Percentiles rank a stretch among this genome's conserved stretches.
These are phyloP conservation scores for Pangasius larnaudii DNA, from an alignment of 2,797 vertebrate genomes.

Conservation along the genomic window DNA sequence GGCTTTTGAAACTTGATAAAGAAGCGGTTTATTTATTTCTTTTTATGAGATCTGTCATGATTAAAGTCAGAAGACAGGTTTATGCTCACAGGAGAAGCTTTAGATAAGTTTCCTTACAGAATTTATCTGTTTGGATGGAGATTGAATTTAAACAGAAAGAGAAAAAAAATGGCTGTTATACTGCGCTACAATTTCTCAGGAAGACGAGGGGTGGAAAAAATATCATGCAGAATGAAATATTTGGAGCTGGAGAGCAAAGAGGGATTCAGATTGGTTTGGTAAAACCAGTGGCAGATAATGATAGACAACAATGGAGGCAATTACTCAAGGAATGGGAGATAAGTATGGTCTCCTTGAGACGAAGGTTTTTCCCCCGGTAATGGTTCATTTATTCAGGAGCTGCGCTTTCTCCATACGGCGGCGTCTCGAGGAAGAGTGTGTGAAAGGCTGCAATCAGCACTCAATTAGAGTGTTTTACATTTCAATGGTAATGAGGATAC, in stretches of 20 bases:
- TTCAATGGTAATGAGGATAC: constrained; percentile 69
- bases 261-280: constrained; percentile 55
- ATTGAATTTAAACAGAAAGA: constrained; percentile 34
- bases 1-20: constrained; percentile 34
- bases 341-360: constrained; percentile 51
- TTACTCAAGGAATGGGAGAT: constrained; percentile 61
- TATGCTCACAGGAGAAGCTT: constrained; percentile 41
- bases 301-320: constrained; percentile 52
- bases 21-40: constrained; percentile 23
- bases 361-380: constrained; percentile 49
- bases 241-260: constrained; percentile 42
- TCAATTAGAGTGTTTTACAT: constrained; percentile 78
- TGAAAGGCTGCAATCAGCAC: constrained; percentile 76
- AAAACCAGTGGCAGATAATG: constrained; percentile 61
- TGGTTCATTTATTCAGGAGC: constrained; percentile 58
- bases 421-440: constrained; percentile 57
- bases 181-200: constrained; percentile 29
- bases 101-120: constrained; percentile 36
- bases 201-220: background rate
- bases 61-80: constrained; percentile 49
- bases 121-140: constrained; percentile 28
- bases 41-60: constrained; percentile 35
- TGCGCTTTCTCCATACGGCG: constrained; percentile 52
- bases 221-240: constrained; percentile 34
- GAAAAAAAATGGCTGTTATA: background rate